Evolutionary conservation across 2,797 vertebrate genomes (phyloP), one percentile per base, ranked within the genome.

Genomic region (Epinephelus malabaricus): DNA sequence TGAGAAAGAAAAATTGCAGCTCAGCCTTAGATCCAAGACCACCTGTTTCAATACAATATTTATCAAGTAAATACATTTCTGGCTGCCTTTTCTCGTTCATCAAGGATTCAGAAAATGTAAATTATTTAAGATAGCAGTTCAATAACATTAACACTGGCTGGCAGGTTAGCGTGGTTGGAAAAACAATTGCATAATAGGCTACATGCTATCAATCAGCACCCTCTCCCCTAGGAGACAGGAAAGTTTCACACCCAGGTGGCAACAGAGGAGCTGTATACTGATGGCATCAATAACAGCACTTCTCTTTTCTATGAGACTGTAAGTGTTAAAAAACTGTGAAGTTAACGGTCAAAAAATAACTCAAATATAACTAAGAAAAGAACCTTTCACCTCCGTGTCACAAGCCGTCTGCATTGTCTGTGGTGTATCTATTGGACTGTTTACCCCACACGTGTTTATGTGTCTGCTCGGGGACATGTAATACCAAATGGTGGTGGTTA

Each of bases 401-500:
- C 12, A 58, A 30, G n/a, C 34, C 8, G 23, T 6, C 23, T 15
- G 25, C 21, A 9, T 49, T 66, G 64, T 71, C 17, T 56, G 54
- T 30, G 2, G 23, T 27, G 19, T 18, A 47, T 17, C 25, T 12
- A 21, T 18, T 21, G 11, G 38, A 66, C 49, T 55, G 74, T 85
- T 81, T 74, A 53, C 51, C 18, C 46, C 55, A 19, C 49, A 8
- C 73, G 67, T 80, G 76, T 83, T 85, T 78, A 68, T 70, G 34
- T 69, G 82, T 76, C 72, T 77, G 54, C 49, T 66, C 78, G 70
- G 70, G 19, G 30, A 71, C 55, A 53, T 69, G 45, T 38, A 64
- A 73, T 56, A 60, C 86, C 89, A 91, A 89, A 89, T 91, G 91
- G 78, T 84, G 65, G 75, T 81, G 58, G 71, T 87, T 63, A 65